Evolutionary conservation across 1,140 invertebrate genomes (phyloP), one percentile per base, ranked within the genome.

Genomic region (Lasaia peninsularis): DNA sequence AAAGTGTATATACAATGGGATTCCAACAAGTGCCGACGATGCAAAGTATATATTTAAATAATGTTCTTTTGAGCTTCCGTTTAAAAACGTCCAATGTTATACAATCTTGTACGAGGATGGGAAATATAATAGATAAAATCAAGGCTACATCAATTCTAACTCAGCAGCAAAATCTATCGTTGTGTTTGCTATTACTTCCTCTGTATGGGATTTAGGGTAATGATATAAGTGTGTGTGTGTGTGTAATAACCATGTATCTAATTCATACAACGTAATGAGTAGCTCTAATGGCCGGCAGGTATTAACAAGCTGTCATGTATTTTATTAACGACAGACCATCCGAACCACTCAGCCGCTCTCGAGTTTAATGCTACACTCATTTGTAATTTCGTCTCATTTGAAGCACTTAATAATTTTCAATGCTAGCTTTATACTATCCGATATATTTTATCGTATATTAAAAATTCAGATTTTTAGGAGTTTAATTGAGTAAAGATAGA

Each of bases 341-440:
- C 60, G 52, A 55, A 58, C 58, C 51, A 63, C 64, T 67, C 57
- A 65, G 52, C 52, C 67, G 56, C 63, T 67, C 65, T 63, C 59
- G 59, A 67, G 58, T 70, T 69, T 65, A 70, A 67, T 67, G 64
- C 60, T 52, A 60, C 44, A 66, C 49, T 59, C 49, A 70, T 70
- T 70, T 70, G 67, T 70, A 70, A 70, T 67, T 70, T 70, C 64
- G 64, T 67, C 64, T 70, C 67, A 70, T 67, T 70, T 70, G 67
- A 64, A 65, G 55, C 60, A 65, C 60, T 65, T 60, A 69, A 69
- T 69, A 69, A 66, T 69, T 69, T 69, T 66, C 60, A 57, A 37
- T 53, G 11, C 34, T 16, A 12, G 14, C 14, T 56, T 69, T 69
- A 69, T 34, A 58, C 20, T 5, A 10, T 33, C 28, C 60, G 60